A percentile compares a stretch with the other conserved stretches of the same genome.
Evolutionary conservation across 92 coral and sea anemone genomes (phyloP).

Genomic region (Heteractis magnifica): DNA sequence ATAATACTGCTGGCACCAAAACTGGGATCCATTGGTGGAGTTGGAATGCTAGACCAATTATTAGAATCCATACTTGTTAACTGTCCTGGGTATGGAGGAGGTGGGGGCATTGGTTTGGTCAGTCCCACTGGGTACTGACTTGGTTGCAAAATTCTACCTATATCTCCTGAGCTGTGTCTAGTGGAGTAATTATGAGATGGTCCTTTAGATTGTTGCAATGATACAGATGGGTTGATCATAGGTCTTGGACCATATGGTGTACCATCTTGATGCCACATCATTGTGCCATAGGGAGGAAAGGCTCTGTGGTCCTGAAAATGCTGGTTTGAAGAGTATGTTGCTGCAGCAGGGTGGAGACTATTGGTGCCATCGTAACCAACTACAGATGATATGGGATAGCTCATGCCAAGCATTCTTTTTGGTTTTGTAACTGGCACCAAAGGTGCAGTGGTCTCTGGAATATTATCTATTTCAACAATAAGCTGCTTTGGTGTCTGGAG

Average conservation of each 20-base stretch:
- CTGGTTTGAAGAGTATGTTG: slow-evolving; percentile 43
- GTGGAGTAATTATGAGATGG: slow-evolving; percentile 57
- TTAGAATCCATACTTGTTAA: slow-evolving; percentile 40
- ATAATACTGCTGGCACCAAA: background rate
- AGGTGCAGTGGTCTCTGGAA: slow-evolving; percentile 53
- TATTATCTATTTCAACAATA: slow-evolving; percentile 78
- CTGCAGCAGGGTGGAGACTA: slow-evolving; percentile 33
- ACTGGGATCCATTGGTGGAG: slow-evolving; percentile 25
- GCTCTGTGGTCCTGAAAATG: slow-evolving; percentile 40
- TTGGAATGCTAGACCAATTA: slow-evolving; percentile 35
- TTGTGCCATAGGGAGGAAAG: slow-evolving; percentile 44
- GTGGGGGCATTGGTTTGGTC: slow-evolving; percentile 65
- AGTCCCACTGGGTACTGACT: slow-evolving; percentile 41
- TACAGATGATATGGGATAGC: slow-evolving; percentile 7
- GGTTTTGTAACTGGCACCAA: slow-evolving; percentile 66
- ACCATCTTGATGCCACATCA: slow-evolving; percentile 71
- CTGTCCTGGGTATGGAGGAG: slow-evolving; percentile 82
- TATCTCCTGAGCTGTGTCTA: slow-evolving; percentile 62
- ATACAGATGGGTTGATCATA: slow-evolving; percentile 12
- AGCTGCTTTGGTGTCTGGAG: slow-evolving; percentile 84
- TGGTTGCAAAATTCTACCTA: slow-evolving; percentile 28
- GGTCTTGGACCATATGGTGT: slow-evolving; percentile 47
- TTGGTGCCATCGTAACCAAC: slow-evolving; percentile 18
- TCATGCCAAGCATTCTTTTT: slow-evolving; percentile 23
- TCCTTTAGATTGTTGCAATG: slow-evolving; percentile 40